Evolutionary conservation across 2,113 vertebrate species (phyloP).

Genomic region (Brachyistius frenatus): DNA sequence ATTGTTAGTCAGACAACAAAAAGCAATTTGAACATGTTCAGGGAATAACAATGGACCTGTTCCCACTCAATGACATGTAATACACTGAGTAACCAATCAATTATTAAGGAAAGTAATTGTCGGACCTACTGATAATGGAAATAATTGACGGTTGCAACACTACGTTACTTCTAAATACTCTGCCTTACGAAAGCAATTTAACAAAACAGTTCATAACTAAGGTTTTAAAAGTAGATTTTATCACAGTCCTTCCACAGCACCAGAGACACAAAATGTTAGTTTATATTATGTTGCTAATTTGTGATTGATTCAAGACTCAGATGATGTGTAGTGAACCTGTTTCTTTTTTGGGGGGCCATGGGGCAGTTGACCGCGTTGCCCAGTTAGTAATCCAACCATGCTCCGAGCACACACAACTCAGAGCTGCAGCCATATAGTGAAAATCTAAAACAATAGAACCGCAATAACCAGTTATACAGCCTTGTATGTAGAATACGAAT

Average conservation of each 20-base stretch:
- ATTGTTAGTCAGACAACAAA: too few species aligned
- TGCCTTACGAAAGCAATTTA: not conserved
- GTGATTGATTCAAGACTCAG: not conserved
- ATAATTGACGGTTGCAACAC: not conserved
- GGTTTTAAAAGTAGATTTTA: not conserved
- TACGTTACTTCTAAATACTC: too few species aligned
- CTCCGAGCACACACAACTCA: slow-evolving; percentile 1
- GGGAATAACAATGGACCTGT: too few species aligned
- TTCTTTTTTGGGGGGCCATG: not conserved
- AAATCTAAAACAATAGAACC: slow-evolving; percentile 27
- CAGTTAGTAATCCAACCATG: slow-evolving; percentile 19
- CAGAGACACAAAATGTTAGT: not conserved
- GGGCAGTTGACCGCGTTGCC: not conserved
- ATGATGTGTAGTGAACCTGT: slow-evolving; percentile 11
- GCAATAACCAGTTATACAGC: not conserved
- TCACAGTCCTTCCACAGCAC: not conserved
- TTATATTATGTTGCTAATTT: not conserved
- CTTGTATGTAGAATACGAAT: not conserved
- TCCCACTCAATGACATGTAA: too few species aligned
- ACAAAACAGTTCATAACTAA: not conserved
- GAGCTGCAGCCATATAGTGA: slow-evolving; percentile 5
- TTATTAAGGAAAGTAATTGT: not conserved
- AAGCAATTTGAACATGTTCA: too few species aligned
- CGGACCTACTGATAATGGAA: not conserved
- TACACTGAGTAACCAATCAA: not conserved